phyloP scores from a whole-genome alignment of 2,113 vertebrate species.

The Puntigrus tetrazona region DNA sequence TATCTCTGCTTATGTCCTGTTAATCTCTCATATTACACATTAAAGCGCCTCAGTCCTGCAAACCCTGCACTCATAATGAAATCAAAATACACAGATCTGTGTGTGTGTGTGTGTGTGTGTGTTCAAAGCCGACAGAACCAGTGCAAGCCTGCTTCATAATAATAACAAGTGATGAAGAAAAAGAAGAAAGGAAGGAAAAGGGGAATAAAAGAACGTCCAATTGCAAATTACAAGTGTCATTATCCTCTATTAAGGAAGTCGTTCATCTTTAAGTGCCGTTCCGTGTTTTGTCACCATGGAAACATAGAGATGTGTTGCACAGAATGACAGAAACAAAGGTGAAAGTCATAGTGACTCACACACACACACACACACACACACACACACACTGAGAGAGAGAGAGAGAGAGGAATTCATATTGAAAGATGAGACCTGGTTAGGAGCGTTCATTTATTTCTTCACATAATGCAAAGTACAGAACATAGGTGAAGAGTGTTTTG shows the following conservation, averaged over 20 bases:
- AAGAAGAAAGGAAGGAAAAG: neutral
- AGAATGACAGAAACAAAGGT: conserved; percentile 14
- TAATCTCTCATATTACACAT: conserved; percentile 23
- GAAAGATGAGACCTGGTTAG: neutral
- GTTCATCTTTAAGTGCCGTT: conserved; percentile 53
- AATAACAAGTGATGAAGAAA: conserved; percentile 32
- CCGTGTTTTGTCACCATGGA: conserved; percentile 31
- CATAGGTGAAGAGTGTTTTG: neutral
- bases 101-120: conserved; percentile 1
- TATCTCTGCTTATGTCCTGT: neutral
- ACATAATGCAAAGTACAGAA: neutral
- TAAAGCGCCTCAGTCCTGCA: neutral
- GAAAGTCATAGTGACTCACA: neutral
- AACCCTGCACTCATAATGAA: conserved; percentile 1
- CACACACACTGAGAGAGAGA: no score
- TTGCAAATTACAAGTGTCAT: conserved; percentile 46
- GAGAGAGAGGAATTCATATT: neutral
- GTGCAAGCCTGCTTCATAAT: conserved; percentile 14
- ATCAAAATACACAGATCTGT: neutral
- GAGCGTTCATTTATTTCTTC: neutral
- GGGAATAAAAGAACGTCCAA: conserved; percentile 31
- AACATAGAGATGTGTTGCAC: neutral
- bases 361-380: neutral
- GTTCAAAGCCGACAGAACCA: neutral
- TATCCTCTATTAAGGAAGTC: conserved; percentile 55